phyloP scores from a whole-genome alignment of 1,140 invertebrate genomes.

The Pectinophora gossypiella region DNA sequence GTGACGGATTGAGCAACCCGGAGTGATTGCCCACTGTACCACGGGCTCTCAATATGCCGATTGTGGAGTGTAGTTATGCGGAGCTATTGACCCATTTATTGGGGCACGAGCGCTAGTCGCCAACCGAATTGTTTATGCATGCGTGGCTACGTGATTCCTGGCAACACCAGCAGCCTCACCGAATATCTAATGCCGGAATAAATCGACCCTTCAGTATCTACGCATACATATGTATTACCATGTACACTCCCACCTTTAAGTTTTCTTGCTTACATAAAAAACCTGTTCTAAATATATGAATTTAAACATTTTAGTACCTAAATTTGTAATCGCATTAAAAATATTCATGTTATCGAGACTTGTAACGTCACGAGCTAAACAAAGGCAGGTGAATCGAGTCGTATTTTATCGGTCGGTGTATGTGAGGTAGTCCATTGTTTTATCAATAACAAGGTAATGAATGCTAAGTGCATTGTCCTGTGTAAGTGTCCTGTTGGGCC shows the following conservation, averaged over 20 bases:
- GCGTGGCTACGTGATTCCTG: conserved; percentile 49
- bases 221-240: no score
- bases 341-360: neutral
- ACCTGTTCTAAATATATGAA: no score
- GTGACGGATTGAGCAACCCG: neutral
- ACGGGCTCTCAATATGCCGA: neutral
- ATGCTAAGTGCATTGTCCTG: conserved; percentile 46
- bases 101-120: conserved; percentile 34
- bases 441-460: conserved; percentile 31
- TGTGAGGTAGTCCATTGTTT: conserved; percentile 35
- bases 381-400: conserved; percentile 11
- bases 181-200: conserved; percentile 40
- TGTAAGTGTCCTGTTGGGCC: conserved; percentile 15
- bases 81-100: conserved; percentile 61
- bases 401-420: conserved; percentile 35
- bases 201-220: conserved; percentile 5
- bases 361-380: neutral
- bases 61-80: conserved; percentile 1
- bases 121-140: conserved; percentile 58
- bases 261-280: no score
- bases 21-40: neutral
- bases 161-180: conserved; percentile 32
- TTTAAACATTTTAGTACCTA: no score
- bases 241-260: no score
- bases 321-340: no score